phyloP scores from a whole-genome alignment of 92 coral and sea anemone genomes.

The Zoanthus gigantus region DNA sequence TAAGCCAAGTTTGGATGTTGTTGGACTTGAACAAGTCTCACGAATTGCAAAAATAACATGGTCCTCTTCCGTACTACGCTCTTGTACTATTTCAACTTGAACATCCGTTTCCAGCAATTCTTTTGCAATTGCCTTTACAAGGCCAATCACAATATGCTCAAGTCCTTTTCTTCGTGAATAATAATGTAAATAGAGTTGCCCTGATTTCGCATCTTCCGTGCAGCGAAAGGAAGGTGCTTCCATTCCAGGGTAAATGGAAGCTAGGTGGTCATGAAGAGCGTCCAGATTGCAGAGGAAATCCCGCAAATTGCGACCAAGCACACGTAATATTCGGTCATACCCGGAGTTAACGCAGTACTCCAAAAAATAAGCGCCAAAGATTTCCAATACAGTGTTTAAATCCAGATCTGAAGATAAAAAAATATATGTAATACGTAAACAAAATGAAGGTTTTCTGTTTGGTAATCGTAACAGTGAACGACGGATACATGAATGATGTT shows the following conservation, averaged over 20 bases:
- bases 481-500: not conserved
- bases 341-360: conserved; percentile 96
- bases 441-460: conserved; percentile 23
- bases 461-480: not conserved
- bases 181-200: conserved; percentile 87
- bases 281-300: conserved; percentile 98
- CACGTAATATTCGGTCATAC: conserved; percentile 93
- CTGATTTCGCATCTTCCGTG: conserved; percentile 85
- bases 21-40: conserved; percentile 72
- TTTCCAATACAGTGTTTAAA: conserved; percentile 85
- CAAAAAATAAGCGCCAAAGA: conserved; percentile 96
- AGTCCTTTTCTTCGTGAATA: conserved; percentile 91
- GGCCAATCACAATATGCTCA: conserved; percentile 93
- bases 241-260: conserved; percentile 97
- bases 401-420: conserved; percentile 68
- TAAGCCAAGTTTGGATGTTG: conserved; percentile 89
- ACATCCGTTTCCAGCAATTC: conserved; percentile 86
- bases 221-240: conserved; percentile 99
- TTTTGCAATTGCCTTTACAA: conserved; percentile 94
- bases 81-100: conserved; percentile 67
- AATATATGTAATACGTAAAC: too few species aligned
- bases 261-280: conserved; percentile 98
- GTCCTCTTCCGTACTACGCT: conserved; percentile 70
- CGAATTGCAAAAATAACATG: conserved; percentile 90
- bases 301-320: conserved; percentile 94